These are phyloP conservation scores for Dasypus novemcinctus DNA, from an alignment of 2,113 vertebrate species.

Conservation along the genomic window DNA sequence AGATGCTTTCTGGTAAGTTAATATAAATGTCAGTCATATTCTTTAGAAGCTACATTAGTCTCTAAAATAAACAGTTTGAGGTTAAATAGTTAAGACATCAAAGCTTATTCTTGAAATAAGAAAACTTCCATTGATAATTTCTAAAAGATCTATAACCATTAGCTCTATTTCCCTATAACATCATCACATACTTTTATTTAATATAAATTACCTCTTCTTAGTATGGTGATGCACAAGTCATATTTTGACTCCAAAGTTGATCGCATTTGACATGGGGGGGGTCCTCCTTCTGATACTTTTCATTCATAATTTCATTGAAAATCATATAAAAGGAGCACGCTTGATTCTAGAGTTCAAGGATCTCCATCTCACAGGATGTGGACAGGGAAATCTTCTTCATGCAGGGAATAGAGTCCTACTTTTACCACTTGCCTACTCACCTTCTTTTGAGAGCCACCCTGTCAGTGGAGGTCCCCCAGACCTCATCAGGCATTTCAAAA, in stretches of 20 bases:
- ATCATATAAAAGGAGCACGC: not conserved
- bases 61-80: not conserved
- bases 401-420: rapidly evolving
- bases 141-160: not conserved
- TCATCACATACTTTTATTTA: not conserved
- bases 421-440: not conserved
- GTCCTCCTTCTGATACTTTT: not conserved
- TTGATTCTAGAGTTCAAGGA: not conserved
- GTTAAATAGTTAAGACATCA: not conserved
- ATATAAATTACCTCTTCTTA: not conserved
- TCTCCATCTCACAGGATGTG: not conserved
- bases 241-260: not conserved
- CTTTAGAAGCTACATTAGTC: not conserved
- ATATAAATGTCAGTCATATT: not conserved
- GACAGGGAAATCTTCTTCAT: not conserved
- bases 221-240: not conserved
- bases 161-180: not conserved
- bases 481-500: not conserved
- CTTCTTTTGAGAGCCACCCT: not conserved
- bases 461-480: not conserved
- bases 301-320: not conserved
- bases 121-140: not conserved
- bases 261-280: not conserved
- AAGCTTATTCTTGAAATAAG: not conserved
- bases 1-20: not conserved